Conservation (phyloP, 2,888 invertebrate species). For the Andrena marginata region DNA sequence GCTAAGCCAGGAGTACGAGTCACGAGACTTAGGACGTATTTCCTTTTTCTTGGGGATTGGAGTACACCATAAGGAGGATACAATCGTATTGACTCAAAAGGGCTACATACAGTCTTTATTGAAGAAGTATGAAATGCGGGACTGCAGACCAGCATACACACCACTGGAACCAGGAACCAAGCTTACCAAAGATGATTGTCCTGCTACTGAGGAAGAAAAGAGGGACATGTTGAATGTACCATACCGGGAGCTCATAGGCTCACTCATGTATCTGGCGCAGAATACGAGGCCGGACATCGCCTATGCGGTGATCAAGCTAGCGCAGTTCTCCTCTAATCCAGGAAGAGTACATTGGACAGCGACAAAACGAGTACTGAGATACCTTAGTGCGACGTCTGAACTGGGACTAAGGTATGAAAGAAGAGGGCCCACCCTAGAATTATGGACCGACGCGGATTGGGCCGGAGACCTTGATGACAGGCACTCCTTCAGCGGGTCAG, state of each 20-base stretch:
- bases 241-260: conserved; percentile 24
- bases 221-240: conserved; percentile 10
- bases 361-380: conserved; percentile 21
- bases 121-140: neutral
- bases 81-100: neutral
- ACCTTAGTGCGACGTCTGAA: conserved; percentile 17
- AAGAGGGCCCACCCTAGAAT: neutral
- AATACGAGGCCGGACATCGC: conserved; percentile 24
- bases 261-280: conserved; percentile 21
- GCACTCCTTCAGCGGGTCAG: conserved; percentile 8
- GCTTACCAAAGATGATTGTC: conserved; percentile 19
- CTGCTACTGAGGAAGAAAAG: neutral
- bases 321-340: conserved; percentile 17
- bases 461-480: conserved; percentile 29
- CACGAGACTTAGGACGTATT: conserved; percentile 29
- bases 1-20: conserved; percentile 18
- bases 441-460: conserved; percentile 35
- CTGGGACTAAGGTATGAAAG: neutral
- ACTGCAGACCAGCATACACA: conserved; percentile 15
- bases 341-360: conserved; percentile 22
- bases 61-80: neutral
- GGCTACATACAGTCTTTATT: neutral
- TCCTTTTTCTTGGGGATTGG: conserved; percentile 29
- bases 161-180: conserved; percentile 16
- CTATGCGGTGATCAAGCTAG: conserved; percentile 21